phyloP scores from a whole-genome alignment of 1,140 invertebrate genomes.

The Cydia strobilella region DNA sequence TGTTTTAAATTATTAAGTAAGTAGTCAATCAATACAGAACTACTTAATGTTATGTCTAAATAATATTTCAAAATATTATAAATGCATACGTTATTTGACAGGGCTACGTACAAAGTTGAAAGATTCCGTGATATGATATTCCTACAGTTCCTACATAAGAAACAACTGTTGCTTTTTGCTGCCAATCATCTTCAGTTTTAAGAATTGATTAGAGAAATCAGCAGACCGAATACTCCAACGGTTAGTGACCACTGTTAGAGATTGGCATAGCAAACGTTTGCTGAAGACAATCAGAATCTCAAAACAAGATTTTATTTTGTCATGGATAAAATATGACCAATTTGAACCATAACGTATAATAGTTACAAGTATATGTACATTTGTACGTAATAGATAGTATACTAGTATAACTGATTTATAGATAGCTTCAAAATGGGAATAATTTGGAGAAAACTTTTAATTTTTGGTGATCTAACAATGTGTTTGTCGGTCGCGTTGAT shows the following conservation, averaged over 20 bases:
- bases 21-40: too few species aligned
- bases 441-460: conserved; percentile 1
- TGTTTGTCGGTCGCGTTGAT: conserved; percentile 65
- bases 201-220: conserved; percentile 4
- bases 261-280: not conserved
- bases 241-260: not conserved
- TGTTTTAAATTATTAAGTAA: too few species aligned
- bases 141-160: too few species aligned
- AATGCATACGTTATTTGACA: too few species aligned
- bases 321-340: too few species aligned
- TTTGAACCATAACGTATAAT: not conserved
- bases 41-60: too few species aligned
- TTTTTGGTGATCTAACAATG: conserved; percentile 60
- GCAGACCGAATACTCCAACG: not conserved
- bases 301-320: not conserved
- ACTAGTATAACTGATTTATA: not conserved
- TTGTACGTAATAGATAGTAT: not conserved
- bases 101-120: too few species aligned
- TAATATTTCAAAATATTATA: too few species aligned
- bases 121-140: too few species aligned
- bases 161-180: not conserved
- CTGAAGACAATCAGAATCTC: not conserved
- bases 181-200: not conserved
- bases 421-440: not conserved
- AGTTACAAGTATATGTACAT: not conserved